Conservation (phyloP, 35 echinoderm and acorn worm genomes). For the Holothuria glaberrima region DNA sequence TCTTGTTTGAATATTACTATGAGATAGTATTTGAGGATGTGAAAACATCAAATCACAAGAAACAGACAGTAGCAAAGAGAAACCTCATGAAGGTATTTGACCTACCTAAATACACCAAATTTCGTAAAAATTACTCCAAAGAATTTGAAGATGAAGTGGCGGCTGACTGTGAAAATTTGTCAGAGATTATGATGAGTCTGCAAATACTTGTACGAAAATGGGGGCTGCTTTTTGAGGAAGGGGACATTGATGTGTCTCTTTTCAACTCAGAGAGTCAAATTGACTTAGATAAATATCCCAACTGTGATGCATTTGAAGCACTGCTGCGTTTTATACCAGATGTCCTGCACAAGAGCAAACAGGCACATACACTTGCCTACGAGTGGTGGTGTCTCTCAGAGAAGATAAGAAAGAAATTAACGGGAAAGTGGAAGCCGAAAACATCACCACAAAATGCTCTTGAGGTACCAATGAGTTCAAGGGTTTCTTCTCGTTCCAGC, state of each 20-base stretch:
- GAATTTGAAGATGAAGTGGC: conserved; percentile 49
- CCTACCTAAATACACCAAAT: conserved; percentile 8
- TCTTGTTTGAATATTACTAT: conserved; percentile 84
- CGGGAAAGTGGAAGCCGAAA: conserved; percentile 57
- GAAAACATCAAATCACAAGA: conserved; percentile 18
- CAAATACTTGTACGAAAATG: conserved; percentile 63
- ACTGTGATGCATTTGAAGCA: conserved; percentile 57
- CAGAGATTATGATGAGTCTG: conserved; percentile 53
- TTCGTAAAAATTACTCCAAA: conserved; percentile 29
- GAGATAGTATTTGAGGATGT: conserved; percentile 69
- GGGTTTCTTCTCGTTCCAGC: not conserved
- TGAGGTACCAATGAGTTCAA: not conserved
- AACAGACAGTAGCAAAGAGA: not conserved
- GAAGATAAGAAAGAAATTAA: conserved; percentile 68
- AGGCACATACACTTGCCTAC: conserved; percentile 57
- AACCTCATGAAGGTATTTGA: conserved; percentile 26
- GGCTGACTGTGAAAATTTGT: conserved; percentile 70
- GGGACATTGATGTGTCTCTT: conserved; percentile 62
- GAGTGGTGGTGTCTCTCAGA: conserved; percentile 86
- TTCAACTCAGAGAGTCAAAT: conserved; percentile 57
- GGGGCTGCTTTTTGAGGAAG: conserved; percentile 63
- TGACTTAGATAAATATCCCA: conserved; percentile 43
- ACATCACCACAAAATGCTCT: not conserved
- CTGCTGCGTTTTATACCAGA: conserved; percentile 73
- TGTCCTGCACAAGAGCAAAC: conserved; percentile 68